Base-by-base conservation (phyloP, 1,140 invertebrate genomes). In the Wasmannia auropunctata region DNA sequence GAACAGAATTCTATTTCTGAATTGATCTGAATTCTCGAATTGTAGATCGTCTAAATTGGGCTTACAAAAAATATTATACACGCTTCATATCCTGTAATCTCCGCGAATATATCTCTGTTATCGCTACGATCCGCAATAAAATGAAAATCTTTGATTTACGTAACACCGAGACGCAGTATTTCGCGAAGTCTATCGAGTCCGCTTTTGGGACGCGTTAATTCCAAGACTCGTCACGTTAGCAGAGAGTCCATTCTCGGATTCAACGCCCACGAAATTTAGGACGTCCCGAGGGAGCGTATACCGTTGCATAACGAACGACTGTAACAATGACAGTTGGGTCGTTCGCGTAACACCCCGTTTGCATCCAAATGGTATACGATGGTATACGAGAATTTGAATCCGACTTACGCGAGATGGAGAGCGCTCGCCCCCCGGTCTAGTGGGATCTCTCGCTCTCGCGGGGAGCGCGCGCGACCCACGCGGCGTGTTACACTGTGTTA, bases 361-460 rank as follows among this genome's bases (percentile, higher is more conserved):
- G 19, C 51, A 63, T 77, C 43, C n/a, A 34, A 77, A 46, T 77
- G 40, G 40, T 43, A 62, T 31, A 22, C 56, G 58, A 46, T 77
- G 40, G 40, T 43, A 62, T 31, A 22, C 56, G 58, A 37, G 31
- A 80, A 80, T 37, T 67, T 25, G 10, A 67, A 79, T n/a, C 28
- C 37, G 16, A 67, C 34, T 67, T 51, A 28, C 31, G 40, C 40
- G 31, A 76, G 14, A 58, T 19, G 25, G 10, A 77, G n/a, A 62
- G 37, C 6, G 56, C 58, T 60, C 58, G 62, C 0, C 58, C 3
- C 8, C 28, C 10, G 25, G 28, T 72, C 46, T 16, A n/a, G 10
- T 31, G 37, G 8, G 31, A 22, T 46, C 34, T 31, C 46, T 37
- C 37, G 28, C 46, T 72, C 19, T 58, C 56, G n/a, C n/a, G n/a